These are phyloP conservation scores for Chloroceryle aenea DNA, from an alignment of 2,113 vertebrate species.

Conservation along the genomic window DNA sequence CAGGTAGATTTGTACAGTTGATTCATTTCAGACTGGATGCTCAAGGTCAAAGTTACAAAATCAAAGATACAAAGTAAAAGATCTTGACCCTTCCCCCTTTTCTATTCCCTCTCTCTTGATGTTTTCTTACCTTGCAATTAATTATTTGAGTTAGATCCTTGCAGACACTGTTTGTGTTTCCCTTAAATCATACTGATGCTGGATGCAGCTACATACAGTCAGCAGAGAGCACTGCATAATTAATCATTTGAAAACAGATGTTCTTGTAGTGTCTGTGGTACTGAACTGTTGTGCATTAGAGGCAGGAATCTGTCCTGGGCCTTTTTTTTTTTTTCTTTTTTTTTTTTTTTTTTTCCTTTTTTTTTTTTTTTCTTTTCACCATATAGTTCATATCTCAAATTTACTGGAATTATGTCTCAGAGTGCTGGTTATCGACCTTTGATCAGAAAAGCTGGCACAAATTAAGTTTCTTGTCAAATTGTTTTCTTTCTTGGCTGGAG, in stretches of 20 bases:
- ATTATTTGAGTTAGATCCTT: not conserved
- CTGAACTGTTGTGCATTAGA: not conserved
- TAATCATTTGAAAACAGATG: not conserved
- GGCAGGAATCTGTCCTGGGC: not conserved
- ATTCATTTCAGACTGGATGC: not conserved
- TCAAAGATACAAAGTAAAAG: not conserved
- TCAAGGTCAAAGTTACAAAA: not conserved
- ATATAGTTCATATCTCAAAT: not conserved
- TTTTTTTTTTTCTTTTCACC: fast-evolving
- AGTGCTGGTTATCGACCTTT: not conserved
- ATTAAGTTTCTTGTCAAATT: not conserved
- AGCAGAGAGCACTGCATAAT: not conserved
- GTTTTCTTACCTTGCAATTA: not conserved
- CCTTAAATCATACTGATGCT: not conserved
- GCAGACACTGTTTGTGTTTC: not conserved
- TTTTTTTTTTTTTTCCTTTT: too few relatives aligned
- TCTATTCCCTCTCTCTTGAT: not conserved
- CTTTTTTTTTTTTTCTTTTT: not conserved
- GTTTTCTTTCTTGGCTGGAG: not conserved
- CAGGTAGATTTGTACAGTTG: not conserved
- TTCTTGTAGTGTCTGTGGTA: not conserved
- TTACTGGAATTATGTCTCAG: not conserved
- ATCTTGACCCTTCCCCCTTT: fast-evolving
- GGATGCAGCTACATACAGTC: not conserved
- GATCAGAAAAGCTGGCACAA: not conserved